phyloP scores from a whole-genome alignment of 2,888 invertebrate genomes.

The Pachymerium ferrugineum region DNA sequence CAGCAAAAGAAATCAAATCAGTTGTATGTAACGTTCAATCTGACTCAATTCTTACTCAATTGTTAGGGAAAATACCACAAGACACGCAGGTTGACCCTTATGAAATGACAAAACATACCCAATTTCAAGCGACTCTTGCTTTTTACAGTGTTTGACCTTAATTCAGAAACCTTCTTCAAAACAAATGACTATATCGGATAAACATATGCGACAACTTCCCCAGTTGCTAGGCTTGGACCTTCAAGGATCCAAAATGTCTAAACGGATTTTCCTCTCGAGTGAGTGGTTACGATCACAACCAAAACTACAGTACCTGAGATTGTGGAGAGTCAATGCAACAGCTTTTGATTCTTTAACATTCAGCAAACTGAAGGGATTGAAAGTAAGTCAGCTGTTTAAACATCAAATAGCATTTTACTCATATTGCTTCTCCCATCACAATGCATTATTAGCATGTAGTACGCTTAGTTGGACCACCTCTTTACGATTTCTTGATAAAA shows the following conservation, averaged over 20 bases:
- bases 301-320: constrained; percentile 35
- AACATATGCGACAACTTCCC: not conserved
- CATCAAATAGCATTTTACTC: constrained; percentile 32
- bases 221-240: not conserved
- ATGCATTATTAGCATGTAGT: too few species aligned
- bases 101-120: too few species aligned
- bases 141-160: not conserved
- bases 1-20: not conserved
- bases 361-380: constrained; percentile 34
- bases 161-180: not conserved
- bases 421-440: too few species aligned
- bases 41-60: not conserved
- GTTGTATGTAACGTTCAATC: not conserved
- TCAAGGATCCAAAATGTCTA: constrained; percentile 4
- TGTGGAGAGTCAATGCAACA: constrained; percentile 35
- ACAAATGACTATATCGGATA: constrained; percentile 1
- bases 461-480: too few species aligned
- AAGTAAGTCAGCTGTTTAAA: constrained; percentile 35
- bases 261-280: constrained; percentile 31
- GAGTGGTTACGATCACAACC: constrained; percentile 33
- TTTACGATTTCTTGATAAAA: too few species aligned
- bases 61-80: not conserved
- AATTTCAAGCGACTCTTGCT: too few species aligned
- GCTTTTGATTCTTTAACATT: constrained; percentile 34
- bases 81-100: not conserved